Percentiles rank a stretch among this genome's conserved stretches.
These are phyloP conservation scores for Aspidiotus destructor DNA, from an alignment of 2,888 invertebrate species.

Conservation along the genomic window DNA sequence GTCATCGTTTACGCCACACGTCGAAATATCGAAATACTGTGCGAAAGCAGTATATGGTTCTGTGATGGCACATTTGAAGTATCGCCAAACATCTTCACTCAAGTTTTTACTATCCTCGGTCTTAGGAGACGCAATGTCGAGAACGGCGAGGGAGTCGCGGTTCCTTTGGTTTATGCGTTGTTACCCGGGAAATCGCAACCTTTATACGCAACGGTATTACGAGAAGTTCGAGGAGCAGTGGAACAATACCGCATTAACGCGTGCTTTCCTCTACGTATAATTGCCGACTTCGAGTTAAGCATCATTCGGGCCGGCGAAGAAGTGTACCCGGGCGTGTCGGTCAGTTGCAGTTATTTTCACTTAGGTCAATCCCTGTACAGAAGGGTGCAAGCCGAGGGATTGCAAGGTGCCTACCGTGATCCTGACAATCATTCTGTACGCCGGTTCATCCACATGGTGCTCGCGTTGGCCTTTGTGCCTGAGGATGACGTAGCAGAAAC, in stretches of 20 bases:
- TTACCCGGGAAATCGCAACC: not conserved
- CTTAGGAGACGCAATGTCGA: not conserved
- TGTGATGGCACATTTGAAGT: not conserved
- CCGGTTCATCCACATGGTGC: not conserved
- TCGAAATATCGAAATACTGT: conserved; percentile 4
- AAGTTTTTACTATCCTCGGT: not conserved
- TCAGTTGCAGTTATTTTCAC: conserved; percentile 1
- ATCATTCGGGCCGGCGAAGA: not conserved
- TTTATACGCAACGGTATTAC: conserved; percentile 1
- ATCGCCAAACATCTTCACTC: conserved; percentile 2
- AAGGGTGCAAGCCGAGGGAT: no score
- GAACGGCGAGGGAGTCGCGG: not conserved
- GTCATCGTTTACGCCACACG: not conserved
- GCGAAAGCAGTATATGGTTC: not conserved
- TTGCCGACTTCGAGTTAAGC: conserved; percentile 3
- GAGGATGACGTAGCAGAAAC: not conserved
- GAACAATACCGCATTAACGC: not conserved
- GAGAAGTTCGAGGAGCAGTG: not conserved
- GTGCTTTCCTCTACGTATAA: no score
- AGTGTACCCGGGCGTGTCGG: not conserved
- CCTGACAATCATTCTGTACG: not conserved
- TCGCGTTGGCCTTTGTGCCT: not conserved
- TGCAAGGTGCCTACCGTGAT: not conserved
- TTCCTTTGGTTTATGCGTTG: conserved; percentile 2
- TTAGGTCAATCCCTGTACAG: not conserved